These are phyloP conservation scores for Rhagium mordax DNA, from an alignment of 2,888 invertebrate species.

Conservation along the genomic window DNA sequence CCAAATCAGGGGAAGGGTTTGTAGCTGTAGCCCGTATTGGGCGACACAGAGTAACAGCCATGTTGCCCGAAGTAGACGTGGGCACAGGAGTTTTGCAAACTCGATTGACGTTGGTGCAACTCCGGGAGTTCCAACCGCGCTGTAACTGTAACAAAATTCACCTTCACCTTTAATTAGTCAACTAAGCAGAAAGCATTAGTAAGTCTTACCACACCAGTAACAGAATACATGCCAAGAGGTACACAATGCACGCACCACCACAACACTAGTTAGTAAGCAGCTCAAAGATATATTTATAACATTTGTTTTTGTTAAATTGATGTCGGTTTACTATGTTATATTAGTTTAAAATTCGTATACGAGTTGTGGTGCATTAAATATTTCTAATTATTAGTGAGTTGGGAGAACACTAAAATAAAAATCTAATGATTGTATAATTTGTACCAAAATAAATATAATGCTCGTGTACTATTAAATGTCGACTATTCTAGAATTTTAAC, in stretches of 20 bases:
- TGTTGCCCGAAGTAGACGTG: conserved; percentile 68
- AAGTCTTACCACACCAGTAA: conserved; percentile 39
- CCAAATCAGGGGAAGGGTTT: conserved; percentile 64
- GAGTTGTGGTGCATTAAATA: conserved; percentile 20
- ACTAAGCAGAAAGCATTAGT: conserved; percentile 47
- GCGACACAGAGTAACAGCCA: conserved; percentile 69
- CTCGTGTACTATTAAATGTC: background rate
- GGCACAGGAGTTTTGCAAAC: conserved; percentile 68
- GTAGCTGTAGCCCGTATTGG: conserved; percentile 61
- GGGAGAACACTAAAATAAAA: background rate
- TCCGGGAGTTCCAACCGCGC: conserved; percentile 72
- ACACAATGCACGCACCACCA: conserved; percentile 52
- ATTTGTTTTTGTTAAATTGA: conserved; percentile 7
- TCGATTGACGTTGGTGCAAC: conserved; percentile 70
- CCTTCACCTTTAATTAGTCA: conserved; percentile 53
- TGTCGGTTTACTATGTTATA: conserved; percentile 2
- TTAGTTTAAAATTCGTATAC: conserved; percentile 10
- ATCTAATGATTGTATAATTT: background rate
- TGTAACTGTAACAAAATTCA: conserved; percentile 68
- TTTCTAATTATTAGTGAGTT: conserved; percentile 10
- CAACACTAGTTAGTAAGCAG: conserved; percentile 60
- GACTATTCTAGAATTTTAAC: too few species aligned
- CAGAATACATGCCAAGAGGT: conserved; percentile 42
- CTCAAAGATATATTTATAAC: conserved; percentile 44
- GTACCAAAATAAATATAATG: background rate